Base-by-base conservation (phyloP, 2,797 vertebrate genomes). In the Myripristis jacobus region DNA sequence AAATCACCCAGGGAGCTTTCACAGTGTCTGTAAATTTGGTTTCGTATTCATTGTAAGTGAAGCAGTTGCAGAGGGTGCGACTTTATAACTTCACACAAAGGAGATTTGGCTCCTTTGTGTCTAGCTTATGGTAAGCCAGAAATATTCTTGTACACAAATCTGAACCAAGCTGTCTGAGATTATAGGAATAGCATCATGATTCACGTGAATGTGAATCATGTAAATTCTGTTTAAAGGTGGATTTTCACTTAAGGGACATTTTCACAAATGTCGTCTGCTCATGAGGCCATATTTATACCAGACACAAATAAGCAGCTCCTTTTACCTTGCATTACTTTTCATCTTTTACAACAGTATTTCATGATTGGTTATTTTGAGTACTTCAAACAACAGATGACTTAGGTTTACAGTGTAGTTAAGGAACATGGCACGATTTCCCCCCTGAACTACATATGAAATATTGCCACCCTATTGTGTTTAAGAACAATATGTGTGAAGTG, bases 361-460 rank as follows among this genome's bases (percentile, higher is more conserved):
- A 63, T 54, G 65, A 66, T 63, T 79, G 24, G 46, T 29, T 18
- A 59, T 27, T 60, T 22, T 21, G 24, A 61, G 47, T 72, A 76
- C 47, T 52, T 74, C 58, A 21, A 71, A 53, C 64, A 73, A 73
- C 62, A 72, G 57, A 72, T 60, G 65, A 79, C 75, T 84, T 74
- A 70, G 57, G 24, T 86, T 86, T 65, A 56, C 48, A 72, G 47
- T 83, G 68, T 60, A 44, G 54, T 79, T 87, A 73, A 50, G 48
- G 85, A 85, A 79, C 60, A 84, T 34, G 53, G 52, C 67, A 43
- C 38, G 43, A 75, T 82, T 81, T 81, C 8, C 56, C 57, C 62
- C 19, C 27, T 73, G 66, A 86, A 68, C 56, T 70, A 63, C 41
- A 64, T 70, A 52, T 73, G 46, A 83, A 83, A 80, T 79, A 81